A percentile compares a stretch with the other conserved stretches of the same genome.
phyloP scores from a whole-genome alignment of 2,113 vertebrate species.

The Dolichallabes microphthalmus region DNA sequence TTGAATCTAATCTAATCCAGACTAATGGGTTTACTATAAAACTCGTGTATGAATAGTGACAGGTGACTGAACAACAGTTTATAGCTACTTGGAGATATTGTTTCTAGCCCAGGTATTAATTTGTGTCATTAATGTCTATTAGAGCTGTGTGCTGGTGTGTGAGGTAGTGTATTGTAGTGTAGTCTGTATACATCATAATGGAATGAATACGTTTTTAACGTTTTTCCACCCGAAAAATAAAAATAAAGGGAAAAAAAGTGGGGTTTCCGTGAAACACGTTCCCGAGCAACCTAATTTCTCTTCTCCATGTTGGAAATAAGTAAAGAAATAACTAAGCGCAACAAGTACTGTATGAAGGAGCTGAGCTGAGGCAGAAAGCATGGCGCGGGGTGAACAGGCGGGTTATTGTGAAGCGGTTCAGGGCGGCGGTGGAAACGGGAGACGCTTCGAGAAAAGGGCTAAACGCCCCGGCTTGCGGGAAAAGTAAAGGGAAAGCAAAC shows the following conservation, averaged over 20 bases:
- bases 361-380: not conserved
- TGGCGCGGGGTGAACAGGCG: conserved; percentile 6
- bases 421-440: not conserved
- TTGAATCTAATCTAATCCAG: no score
- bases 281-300: not conserved
- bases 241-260: not conserved
- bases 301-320: not conserved
- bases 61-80: not conserved
- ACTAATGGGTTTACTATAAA: not conserved
- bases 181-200: no score
- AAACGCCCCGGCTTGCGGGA: not conserved
- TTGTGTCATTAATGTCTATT: no score
- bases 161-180: not conserved
- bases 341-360: not conserved
- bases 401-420: not conserved
- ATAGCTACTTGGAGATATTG: not conserved
- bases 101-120: not conserved
- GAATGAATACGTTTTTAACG: not conserved
- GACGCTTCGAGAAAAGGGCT: conserved; percentile 39
- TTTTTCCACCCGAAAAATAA: not conserved
- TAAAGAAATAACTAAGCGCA: not conserved
- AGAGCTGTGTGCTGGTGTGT: not conserved
- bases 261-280: not conserved
- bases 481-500: not conserved
- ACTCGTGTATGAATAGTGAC: not conserved